These are phyloP conservation scores for Psilanteris sp. DNA, from an alignment of 1,140 invertebrate species.

Conservation along the genomic window DNA sequence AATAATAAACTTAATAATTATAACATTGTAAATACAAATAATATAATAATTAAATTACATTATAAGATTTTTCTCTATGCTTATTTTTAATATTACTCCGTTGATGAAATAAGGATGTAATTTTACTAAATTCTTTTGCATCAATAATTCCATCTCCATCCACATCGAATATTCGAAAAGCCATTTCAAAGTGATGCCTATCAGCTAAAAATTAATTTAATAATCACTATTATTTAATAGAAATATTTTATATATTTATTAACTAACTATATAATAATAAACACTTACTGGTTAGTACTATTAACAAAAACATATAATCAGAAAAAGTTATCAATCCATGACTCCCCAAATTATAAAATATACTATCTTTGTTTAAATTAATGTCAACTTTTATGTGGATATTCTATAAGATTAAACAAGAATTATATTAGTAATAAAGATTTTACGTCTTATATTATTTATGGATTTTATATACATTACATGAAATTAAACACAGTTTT, in stretches of 20 bases:
- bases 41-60: too few species aligned
- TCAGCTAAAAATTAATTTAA: slow-evolving; percentile 86
- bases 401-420: too few species aligned
- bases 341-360: slow-evolving; percentile 97
- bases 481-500: too few species aligned
- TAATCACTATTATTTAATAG: not conserved
- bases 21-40: too few species aligned
- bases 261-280: not conserved
- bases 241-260: not conserved
- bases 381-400: too few species aligned
- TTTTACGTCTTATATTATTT: too few species aligned
- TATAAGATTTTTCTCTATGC: too few species aligned
- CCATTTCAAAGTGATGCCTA: slow-evolving; percentile 98
- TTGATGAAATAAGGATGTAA: slow-evolving; percentile 93
- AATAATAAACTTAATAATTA: too few species aligned
- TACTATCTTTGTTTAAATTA: slow-evolving; percentile 93
- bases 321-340: slow-evolving; percentile 98
- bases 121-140: slow-evolving; percentile 98
- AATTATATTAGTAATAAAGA: too few species aligned
- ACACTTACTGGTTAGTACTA: slow-evolving; percentile 96
- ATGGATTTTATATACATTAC: too few species aligned
- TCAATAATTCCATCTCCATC: slow-evolving; percentile 99
- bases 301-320: slow-evolving; percentile 99
- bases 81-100: slow-evolving; percentile 98
- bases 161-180: slow-evolving; percentile 99